phyloP scores from a whole-genome alignment of 2,888 invertebrate genomes.

The Lochmaea crataegi region DNA sequence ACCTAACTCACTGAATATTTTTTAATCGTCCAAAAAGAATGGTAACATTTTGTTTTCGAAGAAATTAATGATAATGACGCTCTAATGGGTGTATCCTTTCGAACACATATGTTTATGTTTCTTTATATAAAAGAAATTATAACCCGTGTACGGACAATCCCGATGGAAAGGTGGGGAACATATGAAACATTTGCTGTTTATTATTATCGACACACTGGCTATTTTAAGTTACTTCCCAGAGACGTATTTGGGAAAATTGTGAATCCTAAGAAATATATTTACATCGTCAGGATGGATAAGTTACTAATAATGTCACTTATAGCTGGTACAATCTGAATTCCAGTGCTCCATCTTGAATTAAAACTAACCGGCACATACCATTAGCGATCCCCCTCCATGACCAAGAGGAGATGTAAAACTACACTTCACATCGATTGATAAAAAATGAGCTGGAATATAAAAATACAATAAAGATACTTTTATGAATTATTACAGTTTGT shows the following conservation, averaged over 20 bases:
- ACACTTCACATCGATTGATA: too few species aligned
- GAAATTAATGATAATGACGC: background rate
- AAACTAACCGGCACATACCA: too few species aligned
- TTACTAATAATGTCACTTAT: too few species aligned
- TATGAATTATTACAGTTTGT: too few species aligned
- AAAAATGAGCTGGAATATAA: too few species aligned
- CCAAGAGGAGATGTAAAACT: too few species aligned
- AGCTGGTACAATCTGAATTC: too few species aligned
- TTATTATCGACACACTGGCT: background rate
- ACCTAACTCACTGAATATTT: background rate
- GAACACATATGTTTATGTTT: conserved; percentile 15
- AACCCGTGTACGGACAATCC: conserved; percentile 7
- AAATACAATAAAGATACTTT: too few species aligned
- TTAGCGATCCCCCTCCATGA: too few species aligned
- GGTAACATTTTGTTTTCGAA: background rate
- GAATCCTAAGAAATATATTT: background rate
- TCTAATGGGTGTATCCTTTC: background rate
- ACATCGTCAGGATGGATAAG: too few species aligned
- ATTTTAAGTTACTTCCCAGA: background rate
- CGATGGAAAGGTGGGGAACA: conserved; percentile 1
- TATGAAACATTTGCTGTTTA: background rate
- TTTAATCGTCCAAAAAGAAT: background rate
- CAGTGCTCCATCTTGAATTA: too few species aligned
- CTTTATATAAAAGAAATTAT: conserved; percentile 16
- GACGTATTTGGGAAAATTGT: background rate